Evolutionary conservation across 2,888 invertebrate species (phyloP), one percentile per base, ranked within the genome.

Genomic region (Spilosoma lubricipeda): DNA sequence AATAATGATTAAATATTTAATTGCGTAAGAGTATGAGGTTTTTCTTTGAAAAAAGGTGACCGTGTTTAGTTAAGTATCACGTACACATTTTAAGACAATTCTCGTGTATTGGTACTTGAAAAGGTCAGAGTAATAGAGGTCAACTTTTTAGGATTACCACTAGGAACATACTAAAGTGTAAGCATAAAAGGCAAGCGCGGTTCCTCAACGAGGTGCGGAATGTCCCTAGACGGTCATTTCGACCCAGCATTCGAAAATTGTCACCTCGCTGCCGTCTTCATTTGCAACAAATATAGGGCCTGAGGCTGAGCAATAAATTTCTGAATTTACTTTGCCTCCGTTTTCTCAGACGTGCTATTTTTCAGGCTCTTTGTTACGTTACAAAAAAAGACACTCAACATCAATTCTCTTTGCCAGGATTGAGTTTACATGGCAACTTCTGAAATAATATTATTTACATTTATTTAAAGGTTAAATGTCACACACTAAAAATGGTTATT

Each of bases 201-300:
- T 82, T 81, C 86, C 83, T 75, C 76, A 69, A 63, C 48, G 70
- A 74, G 73, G n/a, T 48, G n/a, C 27, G 67, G 52, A 56, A 70
- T 81, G 90, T 93, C 94, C 93, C 94, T 76, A 71, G 92, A 82
- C 92, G 91, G 92, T 92, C 92, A 93, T 94, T 95, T 83, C 85
- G 87, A 82, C 88, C 89, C 92, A 88, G 86, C 90, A 90, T 88
- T 91, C 91, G 91, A 93, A 93, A 93, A 94, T 94, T 94, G 94
- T 94, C 94, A 95, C 94, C 94, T 94, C 91, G 84, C 90, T 87
- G 87, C 88, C 90, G 92, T 93, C 94, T 95, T 95, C 94, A 95
- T 95, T 95, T 94, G 94, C 94, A 93, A 93, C 94, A 95, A 94
- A 94, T 93, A 93, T 93, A 93, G 91, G 91, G 85, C 91, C 90